A percentile compares a stretch with the other conserved stretches of the same genome.
phyloP scores from a whole-genome alignment of 1,140 invertebrate genomes.

The Grapholita molesta region DNA sequence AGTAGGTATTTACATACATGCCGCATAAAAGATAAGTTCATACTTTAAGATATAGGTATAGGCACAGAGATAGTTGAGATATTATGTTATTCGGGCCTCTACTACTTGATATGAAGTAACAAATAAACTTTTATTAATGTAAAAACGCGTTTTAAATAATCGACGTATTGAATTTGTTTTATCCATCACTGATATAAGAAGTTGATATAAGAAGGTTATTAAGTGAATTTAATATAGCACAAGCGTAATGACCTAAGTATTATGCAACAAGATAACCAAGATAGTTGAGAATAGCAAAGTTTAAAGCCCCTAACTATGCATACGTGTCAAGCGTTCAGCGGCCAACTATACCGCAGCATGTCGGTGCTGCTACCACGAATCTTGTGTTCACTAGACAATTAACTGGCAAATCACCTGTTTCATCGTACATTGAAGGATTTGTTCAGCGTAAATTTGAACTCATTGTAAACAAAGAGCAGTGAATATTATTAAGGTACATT shows the following conservation, averaged over 20 bases:
- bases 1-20: too few relatives aligned
- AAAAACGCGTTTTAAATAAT: too few relatives aligned
- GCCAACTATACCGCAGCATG: background rate
- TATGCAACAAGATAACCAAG: background rate
- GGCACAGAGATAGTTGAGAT: too few relatives aligned
- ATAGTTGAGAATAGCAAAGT: background rate
- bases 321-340: conserved; percentile 9
- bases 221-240: background rate
- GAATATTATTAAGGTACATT: background rate
- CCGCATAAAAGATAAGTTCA: too few relatives aligned
- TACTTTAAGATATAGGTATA: too few relatives aligned
- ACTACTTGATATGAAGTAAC: too few relatives aligned
- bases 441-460: background rate
- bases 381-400: background rate
- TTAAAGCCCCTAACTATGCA: background rate
- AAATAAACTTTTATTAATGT: too few relatives aligned
- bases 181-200: too few relatives aligned
- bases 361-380: background rate
- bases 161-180: too few relatives aligned
- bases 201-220: too few relatives aligned
- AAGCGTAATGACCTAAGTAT: background rate
- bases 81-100: too few relatives aligned
- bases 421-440: background rate
- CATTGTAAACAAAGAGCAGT: background rate
- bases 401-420: background rate